Evolutionary conservation across 2,113 vertebrate genomes (phyloP).

Genomic region (Halcyon senegalensis): DNA sequence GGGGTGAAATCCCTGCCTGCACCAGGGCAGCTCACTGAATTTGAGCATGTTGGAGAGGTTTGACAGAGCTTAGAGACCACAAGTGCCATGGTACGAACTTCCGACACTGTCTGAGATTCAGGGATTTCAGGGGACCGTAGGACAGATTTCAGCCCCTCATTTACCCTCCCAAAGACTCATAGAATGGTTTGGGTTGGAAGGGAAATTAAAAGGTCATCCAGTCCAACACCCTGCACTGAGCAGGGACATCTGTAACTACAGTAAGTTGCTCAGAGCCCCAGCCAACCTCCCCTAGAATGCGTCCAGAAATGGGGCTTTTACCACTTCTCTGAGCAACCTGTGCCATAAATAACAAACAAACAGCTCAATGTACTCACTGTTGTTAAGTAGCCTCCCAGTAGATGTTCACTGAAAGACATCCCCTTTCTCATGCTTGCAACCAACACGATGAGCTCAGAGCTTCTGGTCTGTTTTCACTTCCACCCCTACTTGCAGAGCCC

Average conservation of each 20-base stretch:
- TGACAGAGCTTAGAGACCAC: background rate
- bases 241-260: background rate
- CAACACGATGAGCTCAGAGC: accelerated
- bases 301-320: background rate
- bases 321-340: background rate
- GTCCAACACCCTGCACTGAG: background rate
- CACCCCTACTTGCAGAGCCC: background rate
- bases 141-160: background rate
- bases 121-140: background rate
- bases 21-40: background rate
- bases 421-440: background rate
- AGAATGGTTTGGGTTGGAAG: background rate
- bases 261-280: background rate
- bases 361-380: background rate
- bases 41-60: no score
- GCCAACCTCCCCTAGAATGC: background rate
- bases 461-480: background rate
- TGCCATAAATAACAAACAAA: background rate
- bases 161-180: background rate
- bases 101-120: background rate
- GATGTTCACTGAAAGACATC: background rate
- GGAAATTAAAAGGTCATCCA: background rate
- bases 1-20: background rate
- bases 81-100: background rate
- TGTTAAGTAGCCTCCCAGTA: background rate